A percentile compares a stretch with the other conserved stretches of the same genome.
Conservation (phyloP, 2,888 invertebrate genomes). For the Parapristionchus giblindavisi region DNA sequence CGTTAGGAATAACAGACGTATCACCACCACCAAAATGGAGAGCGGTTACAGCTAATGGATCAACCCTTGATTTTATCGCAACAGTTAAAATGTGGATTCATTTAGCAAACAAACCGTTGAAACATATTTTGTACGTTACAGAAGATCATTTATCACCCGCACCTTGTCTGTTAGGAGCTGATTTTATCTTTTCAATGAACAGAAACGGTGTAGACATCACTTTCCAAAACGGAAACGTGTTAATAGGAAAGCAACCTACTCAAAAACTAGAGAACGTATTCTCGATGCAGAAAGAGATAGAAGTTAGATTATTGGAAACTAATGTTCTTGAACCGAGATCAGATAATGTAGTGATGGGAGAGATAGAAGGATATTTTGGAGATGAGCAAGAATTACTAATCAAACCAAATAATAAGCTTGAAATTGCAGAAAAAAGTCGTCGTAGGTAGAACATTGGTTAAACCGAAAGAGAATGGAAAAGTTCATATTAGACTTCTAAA, state of each 20-base stretch:
- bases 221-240: background rate
- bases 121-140: slow-evolving; percentile 5
- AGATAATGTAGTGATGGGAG: background rate
- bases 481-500: background rate
- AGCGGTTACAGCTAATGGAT: background rate
- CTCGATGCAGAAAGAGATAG: background rate
- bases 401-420: background rate
- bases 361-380: background rate
- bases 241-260: background rate
- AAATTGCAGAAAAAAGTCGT: background rate
- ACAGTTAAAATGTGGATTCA: background rate
- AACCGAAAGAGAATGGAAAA: background rate
- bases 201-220: background rate
- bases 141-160: slow-evolving; percentile 18
- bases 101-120: background rate
- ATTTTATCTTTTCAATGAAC: background rate
- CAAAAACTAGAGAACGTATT: background rate
- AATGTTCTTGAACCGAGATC: background rate
- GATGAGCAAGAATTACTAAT: background rate
- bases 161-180: background rate
- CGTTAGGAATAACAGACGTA: background rate
- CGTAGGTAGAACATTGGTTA: background rate
- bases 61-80: background rate
- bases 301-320: background rate
- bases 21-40: background rate